A percentile compares a stretch with the other conserved stretches of the same genome.
These are phyloP conservation scores for Aricia agestis DNA, from an alignment of 1,140 invertebrate species.

Conservation along the genomic window DNA sequence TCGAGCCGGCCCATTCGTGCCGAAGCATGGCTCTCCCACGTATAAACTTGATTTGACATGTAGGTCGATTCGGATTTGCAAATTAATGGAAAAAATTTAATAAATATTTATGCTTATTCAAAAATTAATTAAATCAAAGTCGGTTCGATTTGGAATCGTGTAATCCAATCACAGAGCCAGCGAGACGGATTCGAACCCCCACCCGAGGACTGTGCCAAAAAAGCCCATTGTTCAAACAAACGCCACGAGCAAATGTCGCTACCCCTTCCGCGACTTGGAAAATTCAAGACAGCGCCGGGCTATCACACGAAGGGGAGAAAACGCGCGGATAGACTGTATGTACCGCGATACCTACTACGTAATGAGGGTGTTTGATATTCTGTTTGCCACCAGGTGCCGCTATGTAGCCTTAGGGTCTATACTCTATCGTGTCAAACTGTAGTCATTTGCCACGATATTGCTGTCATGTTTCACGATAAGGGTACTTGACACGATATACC, in stretches of 20 bases:
- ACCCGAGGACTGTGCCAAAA: slow-evolving; percentile 37
- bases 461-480: too few species aligned
- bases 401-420: too few species aligned
- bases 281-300: slow-evolving; percentile 40
- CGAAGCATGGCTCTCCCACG: too few species aligned
- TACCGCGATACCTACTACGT: too few species aligned
- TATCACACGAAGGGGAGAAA: slow-evolving; percentile 10
- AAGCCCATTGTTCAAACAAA: slow-evolving; percentile 65
- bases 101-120: slow-evolving; percentile 22
- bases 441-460: too few species aligned
- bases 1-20: too few species aligned
- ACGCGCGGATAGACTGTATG: slow-evolving; percentile 41
- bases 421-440: too few species aligned
- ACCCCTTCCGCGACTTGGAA: slow-evolving; percentile 56
- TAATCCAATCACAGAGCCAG: slow-evolving; percentile 42
- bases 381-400: too few species aligned
- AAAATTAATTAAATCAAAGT: slow-evolving; percentile 27
- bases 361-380: too few species aligned
- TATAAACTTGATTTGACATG: neutral
- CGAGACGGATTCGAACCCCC: slow-evolving; percentile 30
- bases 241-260: slow-evolving; percentile 57
- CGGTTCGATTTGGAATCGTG: slow-evolving; percentile 29
- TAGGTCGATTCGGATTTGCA: neutral
- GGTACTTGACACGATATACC: too few species aligned
- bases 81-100: neutral